Evolutionary conservation across 2,113 vertebrate species (phyloP).

Genomic region (Chloropsis cyanopogon): DNA sequence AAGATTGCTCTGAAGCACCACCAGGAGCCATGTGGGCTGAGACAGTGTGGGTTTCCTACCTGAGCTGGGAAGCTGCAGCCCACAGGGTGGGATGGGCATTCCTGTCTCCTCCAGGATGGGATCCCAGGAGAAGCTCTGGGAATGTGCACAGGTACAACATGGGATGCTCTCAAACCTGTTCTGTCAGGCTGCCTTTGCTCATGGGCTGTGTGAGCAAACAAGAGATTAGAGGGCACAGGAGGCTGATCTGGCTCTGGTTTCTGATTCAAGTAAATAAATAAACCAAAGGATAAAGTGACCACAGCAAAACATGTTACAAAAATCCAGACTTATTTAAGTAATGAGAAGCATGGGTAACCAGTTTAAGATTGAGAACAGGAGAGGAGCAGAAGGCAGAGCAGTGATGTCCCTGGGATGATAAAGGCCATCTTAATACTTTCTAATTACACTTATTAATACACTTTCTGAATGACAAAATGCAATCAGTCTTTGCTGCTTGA

Average conservation of each 20-base stretch:
- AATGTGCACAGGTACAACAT: not conserved
- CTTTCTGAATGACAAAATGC: not conserved
- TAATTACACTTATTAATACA: not conserved
- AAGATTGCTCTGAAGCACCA: not conserved
- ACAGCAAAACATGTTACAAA: not conserved
- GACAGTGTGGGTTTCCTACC: not conserved
- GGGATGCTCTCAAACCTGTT: not conserved
- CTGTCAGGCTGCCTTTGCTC: not conserved
- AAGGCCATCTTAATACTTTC: not conserved
- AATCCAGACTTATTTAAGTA: not conserved
- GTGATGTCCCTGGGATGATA: not conserved
- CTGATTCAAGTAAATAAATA: not conserved
- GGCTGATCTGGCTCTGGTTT: not conserved
- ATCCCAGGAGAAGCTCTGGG: not conserved
- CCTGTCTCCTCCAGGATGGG: not conserved
- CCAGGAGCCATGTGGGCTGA: not conserved
- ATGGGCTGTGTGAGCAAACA: not conserved
- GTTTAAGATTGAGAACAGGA: not conserved
- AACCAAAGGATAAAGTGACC: not conserved
- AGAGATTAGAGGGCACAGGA: not conserved
- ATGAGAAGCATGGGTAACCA: not conserved
- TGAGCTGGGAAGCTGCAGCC: not conserved
- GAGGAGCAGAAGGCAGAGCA: not conserved
- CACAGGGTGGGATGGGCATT: accelerated
- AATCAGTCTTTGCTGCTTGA: not conserved